Evolutionary conservation across 2,888 invertebrate species (phyloP).

Genomic region (Panopea generosa): DNA sequence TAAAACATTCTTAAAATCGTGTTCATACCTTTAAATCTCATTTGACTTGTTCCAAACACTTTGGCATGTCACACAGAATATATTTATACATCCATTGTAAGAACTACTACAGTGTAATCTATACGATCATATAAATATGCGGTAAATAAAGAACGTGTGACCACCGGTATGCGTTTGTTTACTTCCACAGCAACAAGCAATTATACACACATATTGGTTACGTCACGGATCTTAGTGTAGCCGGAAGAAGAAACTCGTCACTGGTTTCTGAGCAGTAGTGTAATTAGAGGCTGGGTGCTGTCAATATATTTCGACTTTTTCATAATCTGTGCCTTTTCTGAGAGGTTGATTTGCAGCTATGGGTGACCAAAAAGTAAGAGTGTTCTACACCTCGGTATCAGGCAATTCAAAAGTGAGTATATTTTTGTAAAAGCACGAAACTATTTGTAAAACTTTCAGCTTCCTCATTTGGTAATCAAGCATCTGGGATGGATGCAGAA

Average conservation of each 20-base stretch:
- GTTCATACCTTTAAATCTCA: conserved; percentile 1
- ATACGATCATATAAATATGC: conserved; percentile 22
- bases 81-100: neutral
- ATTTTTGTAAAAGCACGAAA: too few species aligned
- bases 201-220: conserved; percentile 54
- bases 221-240: conserved; percentile 42
- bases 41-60: neutral
- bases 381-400: too few species aligned
- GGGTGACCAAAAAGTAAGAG: too few species aligned
- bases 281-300: conserved; percentile 1
- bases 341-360: too few species aligned
- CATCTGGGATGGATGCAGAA: too few species aligned
- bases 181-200: conserved; percentile 76
- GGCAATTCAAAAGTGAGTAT: too few species aligned
- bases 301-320: too few species aligned
- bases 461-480: too few species aligned
- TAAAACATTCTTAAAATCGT: neutral
- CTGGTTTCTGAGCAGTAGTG: conserved; percentile 5
- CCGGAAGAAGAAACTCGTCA: conserved; percentile 44
- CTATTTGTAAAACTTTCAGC: too few species aligned
- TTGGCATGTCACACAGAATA: neutral
- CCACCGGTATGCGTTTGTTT: conserved; percentile 75
- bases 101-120: neutral
- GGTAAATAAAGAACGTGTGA: conserved; percentile 49
- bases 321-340: too few species aligned